phyloP scores from a whole-genome alignment of 2,888 invertebrate species.

The Achlya flavicornis region DNA sequence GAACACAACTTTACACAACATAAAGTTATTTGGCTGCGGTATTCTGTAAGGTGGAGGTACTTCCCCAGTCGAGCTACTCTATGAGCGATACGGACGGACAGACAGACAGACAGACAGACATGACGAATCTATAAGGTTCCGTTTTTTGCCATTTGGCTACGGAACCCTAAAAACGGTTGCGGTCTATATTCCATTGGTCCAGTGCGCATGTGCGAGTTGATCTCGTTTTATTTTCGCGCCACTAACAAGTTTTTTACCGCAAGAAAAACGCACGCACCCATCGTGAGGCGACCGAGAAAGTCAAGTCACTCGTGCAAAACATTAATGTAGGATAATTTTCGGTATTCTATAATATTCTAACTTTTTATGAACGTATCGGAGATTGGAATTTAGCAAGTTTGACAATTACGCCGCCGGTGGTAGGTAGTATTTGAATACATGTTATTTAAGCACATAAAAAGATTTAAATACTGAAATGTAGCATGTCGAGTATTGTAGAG shows the following conservation, averaged over 20 bases:
- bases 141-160: too few species aligned
- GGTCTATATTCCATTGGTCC: conserved; percentile 16
- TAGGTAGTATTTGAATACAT: too few species aligned
- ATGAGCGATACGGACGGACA: too few species aligned
- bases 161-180: not conserved
- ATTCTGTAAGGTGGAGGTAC: too few species aligned
- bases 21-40: too few species aligned
- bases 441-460: too few species aligned
- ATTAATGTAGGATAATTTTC: conserved; percentile 46
- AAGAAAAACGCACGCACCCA: conserved; percentile 63
- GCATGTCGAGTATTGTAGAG: too few species aligned
- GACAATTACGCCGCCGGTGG: not conserved
- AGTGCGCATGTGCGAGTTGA: conserved; percentile 37
- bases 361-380: conserved; percentile 13
- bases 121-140: too few species aligned
- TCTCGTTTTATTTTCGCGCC: conserved; percentile 56
- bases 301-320: conserved; percentile 50
- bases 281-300: conserved; percentile 58
- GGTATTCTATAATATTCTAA: conserved; percentile 13
- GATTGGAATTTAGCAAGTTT: not conserved
- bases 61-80: too few species aligned
- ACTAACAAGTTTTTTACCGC: conserved; percentile 64
- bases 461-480: too few species aligned
- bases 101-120: too few species aligned
- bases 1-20: too few species aligned